A percentile compares a stretch with the other conserved stretches of the same genome.
Conservation (phyloP, 2,888 invertebrate species). For the Anthophora plumipes region DNA sequence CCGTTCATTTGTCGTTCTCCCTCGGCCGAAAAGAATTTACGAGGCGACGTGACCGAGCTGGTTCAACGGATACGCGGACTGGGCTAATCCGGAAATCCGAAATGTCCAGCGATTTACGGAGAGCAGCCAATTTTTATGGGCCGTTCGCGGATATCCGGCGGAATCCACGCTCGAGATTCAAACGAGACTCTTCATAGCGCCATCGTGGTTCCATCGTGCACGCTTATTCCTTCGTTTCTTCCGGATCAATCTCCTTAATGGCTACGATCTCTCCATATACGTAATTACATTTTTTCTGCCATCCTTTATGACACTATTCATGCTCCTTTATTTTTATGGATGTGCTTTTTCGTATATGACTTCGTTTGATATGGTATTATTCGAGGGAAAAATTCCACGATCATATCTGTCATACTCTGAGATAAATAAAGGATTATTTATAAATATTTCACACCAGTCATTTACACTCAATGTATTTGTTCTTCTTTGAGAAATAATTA, state of each 20-base stretch:
- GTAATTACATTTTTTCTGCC: background rate
- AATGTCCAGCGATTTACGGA: slow-evolving; percentile 57
- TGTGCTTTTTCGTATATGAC: background rate
- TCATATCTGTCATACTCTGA: too few relatives aligned
- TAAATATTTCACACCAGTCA: too few relatives aligned
- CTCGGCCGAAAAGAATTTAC: slow-evolving; percentile 29
- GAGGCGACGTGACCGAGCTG: slow-evolving; percentile 42
- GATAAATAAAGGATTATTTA: too few relatives aligned
- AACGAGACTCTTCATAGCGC: slow-evolving; percentile 19
- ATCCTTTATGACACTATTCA: background rate
- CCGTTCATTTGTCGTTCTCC: slow-evolving; percentile 24
- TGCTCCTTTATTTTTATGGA: background rate
- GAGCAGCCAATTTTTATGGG: slow-evolving; percentile 57
- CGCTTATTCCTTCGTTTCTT: background rate
- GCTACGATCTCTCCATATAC: background rate
- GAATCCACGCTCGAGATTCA: slow-evolving; percentile 45
- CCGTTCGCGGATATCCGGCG: slow-evolving; percentile 39
- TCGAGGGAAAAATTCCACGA: too few relatives aligned
- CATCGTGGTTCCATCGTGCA: background rate
- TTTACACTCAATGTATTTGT: too few relatives aligned
- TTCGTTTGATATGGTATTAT: too few relatives aligned
- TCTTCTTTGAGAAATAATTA: too few relatives aligned
- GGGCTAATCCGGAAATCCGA: slow-evolving; percentile 68
- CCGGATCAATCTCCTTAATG: background rate
- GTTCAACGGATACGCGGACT: slow-evolving; percentile 47